Base-by-base conservation (phyloP, 2,797 vertebrate genomes). In the Crypturellus tataupa region DNA sequence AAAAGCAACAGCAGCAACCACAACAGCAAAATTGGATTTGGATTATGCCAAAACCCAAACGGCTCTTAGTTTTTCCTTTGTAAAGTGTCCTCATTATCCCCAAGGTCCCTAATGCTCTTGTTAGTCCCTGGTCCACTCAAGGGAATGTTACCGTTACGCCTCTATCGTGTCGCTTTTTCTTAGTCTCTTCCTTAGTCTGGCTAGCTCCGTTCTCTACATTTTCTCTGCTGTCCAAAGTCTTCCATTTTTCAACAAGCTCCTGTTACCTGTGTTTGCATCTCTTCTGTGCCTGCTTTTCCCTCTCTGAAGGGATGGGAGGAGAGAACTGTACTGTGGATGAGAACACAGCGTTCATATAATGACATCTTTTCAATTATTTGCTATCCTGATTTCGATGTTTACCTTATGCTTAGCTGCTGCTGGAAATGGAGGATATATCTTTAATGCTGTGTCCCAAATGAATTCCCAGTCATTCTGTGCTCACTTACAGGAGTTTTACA, bases 391-490 rank as follows among this genome's bases (percentile, higher is more conserved):
- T 62, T 81, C 88, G 87, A 12, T 62, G 8, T 65, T 92, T 96
- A 62, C 42, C 49, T 76, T 37, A 9, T 67, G 42, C 49, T 87
- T 87, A 77, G 47, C n/a, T 85, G 35, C 42, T 46, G 24, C 27
- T 6, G 2, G 83, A 95, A 89, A 88, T 4, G 9, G n/a, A 78
- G 55, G 58, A 62, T 39, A 29, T 83, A 42, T 89, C 92, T 86
- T 91, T 84, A 94, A 46, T 42, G 24, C 31, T 19, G 19, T 88
- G 29, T 79, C 62, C 80, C 25, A 65, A 62, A 84, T 83, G 10
- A 89, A 75, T 91, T 94, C 58, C 35, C 67, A 93, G 33, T 80
- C 55, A 63, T 87, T 95, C 73, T 91, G 91, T 79, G 37, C 49
- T 92, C 62, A 44, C 40, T 91, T 86, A 79, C n/a, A 85, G 56